Base-by-base conservation (phyloP, 2,113 vertebrate genomes). In the Cyphomyrus plagiostoma region DNA sequence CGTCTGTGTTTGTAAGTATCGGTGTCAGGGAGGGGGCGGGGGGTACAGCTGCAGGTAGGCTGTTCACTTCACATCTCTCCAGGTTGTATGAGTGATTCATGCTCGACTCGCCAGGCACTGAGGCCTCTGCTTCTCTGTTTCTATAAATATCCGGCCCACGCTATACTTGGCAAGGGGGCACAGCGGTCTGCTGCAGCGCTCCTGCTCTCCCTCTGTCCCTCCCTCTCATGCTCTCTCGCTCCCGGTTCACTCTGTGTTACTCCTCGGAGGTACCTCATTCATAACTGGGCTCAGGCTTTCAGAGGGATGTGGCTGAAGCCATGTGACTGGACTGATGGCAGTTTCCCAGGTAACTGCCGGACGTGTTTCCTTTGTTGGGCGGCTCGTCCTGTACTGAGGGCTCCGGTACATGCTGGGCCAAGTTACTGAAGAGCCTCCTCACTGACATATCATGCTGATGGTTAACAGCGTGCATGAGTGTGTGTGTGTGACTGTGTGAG, bases 71-170 rank as follows among this genome's bases (percentile, higher is more conserved):
- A 56, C 77, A 46, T 89, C 88, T 62, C 88, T 83, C 77, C 88
- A 30, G 88, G 88, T 84, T 62, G 4, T 89, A 42, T 21, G 50
- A 26, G 80, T 89, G 88, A 89, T 84, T 89, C 80, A 89, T 62
- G 26, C 50, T 23, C 50, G 7, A 1, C 77, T 45, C 80, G 42
- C 50, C 88, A 30, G 50, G 88, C 49, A 26, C 30, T 46, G 88
- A 46, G 30, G 77, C 21, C 88, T 45, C 77, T 77, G 39, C 30
- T 39, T 89, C 88, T 58, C 35, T 15, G 13, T 39, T 84, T 84
- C 88, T 89, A 89, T 89, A 89, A 89, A 89, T 89, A 89, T 15
- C 17, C 39, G 17, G 88, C 77, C 88, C 88, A 56, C 88, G 21
- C 77, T 89, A 84, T 46, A 84, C 80, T 89, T 58, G 77, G 39